Evolutionary conservation across 2,888 invertebrate species (phyloP).

Genomic region (Rugalucina vietnamica): DNA sequence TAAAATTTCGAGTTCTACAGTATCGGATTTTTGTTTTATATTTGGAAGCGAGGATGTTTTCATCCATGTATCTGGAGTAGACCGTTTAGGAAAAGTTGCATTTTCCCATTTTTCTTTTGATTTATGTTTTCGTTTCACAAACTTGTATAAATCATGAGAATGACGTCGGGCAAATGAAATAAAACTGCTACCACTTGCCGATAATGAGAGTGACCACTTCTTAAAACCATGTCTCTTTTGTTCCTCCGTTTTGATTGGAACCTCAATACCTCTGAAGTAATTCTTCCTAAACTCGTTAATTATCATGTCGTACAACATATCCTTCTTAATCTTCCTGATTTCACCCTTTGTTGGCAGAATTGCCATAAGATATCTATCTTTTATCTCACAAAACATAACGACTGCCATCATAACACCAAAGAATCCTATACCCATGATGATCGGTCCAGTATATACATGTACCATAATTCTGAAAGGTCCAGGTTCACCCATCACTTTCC

Average conservation of each 20-base stretch:
- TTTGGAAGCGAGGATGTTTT: constrained; percentile 73
- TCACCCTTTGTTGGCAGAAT: constrained; percentile 88
- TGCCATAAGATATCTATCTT: constrained; percentile 95
- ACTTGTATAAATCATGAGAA: constrained; percentile 48
- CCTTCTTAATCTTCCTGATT: constrained; percentile 59
- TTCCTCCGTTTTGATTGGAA: constrained; percentile 61
- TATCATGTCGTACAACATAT: constrained; percentile 73
- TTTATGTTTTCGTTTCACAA: constrained; percentile 43
- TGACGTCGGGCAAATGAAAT: constrained; percentile 48
- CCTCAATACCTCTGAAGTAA: constrained; percentile 74
- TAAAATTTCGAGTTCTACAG: constrained; percentile 40
- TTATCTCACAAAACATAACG: constrained; percentile 99
- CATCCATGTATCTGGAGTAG: constrained; percentile 65
- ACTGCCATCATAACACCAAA: constrained; percentile 98
- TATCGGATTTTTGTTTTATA: constrained; percentile 64
- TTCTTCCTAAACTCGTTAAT: constrained; percentile 73
- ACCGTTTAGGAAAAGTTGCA: neutral
- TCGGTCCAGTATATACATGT: constrained; percentile 97
- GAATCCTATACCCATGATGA: constrained; percentile 98
- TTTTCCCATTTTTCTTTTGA: constrained; percentile 40
- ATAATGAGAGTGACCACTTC: constrained; percentile 52
- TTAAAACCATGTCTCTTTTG: constrained; percentile 39
- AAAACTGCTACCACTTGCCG: constrained; percentile 52
- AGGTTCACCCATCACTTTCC: constrained; percentile 42
- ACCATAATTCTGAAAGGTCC: constrained; percentile 86